These are phyloP conservation scores for Drosophila trichaetosa DNA, from an alignment of 2,888 invertebrate species.

Conservation along the genomic window DNA sequence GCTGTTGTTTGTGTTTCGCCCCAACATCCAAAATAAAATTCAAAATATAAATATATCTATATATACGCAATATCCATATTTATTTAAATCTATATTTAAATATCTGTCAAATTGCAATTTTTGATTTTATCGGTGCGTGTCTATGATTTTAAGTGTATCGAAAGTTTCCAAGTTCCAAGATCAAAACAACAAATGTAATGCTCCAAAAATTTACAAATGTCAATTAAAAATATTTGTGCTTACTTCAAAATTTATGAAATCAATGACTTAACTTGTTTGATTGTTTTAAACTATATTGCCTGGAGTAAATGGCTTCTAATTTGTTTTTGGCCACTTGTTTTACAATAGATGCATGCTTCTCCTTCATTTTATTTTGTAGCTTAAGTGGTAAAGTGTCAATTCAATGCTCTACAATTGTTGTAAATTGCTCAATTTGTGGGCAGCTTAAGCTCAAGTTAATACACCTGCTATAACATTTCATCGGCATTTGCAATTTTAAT, in stretches of 20 bases:
- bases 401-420: neutral
- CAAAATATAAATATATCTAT: slow-evolving; percentile 5
- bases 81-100: slow-evolving; percentile 7
- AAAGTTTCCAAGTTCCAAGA: slow-evolving; percentile 20
- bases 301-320: neutral
- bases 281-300: neutral
- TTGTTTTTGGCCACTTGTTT: neutral
- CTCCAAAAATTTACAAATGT: neutral
- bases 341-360: neutral
- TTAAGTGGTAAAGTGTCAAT: neutral
- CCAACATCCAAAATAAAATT: slow-evolving; percentile 21
- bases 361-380: neutral
- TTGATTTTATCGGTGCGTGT: slow-evolving; percentile 66
- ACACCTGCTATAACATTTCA: slow-evolving; percentile 22
- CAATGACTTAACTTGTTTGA: neutral
- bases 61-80: too few species aligned
- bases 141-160: slow-evolving; percentile 62
- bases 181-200: slow-evolving; percentile 37
- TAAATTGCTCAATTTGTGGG: slow-evolving; percentile 31
- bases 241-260: neutral
- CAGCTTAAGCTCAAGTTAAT: neutral
- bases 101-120: slow-evolving; percentile 23
- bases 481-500: slow-evolving; percentile 36
- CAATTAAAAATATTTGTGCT: neutral
- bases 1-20: slow-evolving; percentile 45